These are phyloP conservation scores for Drosophila athabasca DNA, from an alignment of 1,140 invertebrate genomes.

Conservation along the genomic window DNA sequence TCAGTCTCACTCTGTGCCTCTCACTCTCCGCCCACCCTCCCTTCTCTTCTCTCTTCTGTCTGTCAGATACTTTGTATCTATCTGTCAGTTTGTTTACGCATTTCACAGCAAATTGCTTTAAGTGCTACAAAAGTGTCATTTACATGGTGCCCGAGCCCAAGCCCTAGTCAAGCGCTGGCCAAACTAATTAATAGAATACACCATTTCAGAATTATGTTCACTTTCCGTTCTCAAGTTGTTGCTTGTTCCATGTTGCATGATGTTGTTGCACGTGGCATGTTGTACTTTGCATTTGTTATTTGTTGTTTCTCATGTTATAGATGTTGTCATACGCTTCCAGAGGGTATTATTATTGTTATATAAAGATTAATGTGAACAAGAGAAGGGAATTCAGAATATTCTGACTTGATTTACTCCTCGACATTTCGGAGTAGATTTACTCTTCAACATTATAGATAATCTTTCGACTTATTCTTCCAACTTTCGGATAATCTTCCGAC, in stretches of 20 bases:
- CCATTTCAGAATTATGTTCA: constrained; percentile 18
- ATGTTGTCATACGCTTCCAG: no score
- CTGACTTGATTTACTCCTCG: no score
- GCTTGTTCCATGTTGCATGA: constrained; percentile 5
- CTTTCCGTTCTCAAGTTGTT: constrained; percentile 7
- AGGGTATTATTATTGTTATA: no score
- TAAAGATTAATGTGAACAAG: background rate
- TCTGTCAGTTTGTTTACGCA: constrained; percentile 66
- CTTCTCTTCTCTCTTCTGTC: constrained; percentile 2
- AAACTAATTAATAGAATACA: constrained; percentile 68
- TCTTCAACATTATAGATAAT: no score
- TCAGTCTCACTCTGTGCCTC: constrained; percentile 1
- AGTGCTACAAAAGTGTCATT: constrained; percentile 68
- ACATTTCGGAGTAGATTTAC: no score
- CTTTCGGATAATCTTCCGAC: no score
- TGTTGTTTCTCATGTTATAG: no score
- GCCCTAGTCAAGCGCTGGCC: constrained; percentile 7
- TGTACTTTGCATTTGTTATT: no score
- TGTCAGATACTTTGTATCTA: constrained; percentile 41
- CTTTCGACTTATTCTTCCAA: no score
- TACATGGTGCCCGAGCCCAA: constrained; percentile 13
- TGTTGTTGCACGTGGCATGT: constrained; percentile 6
- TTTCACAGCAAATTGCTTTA: constrained; percentile 69
- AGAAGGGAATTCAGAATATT: no score
- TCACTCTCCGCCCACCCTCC: background rate